A percentile compares a stretch with the other conserved stretches of the same genome.
These are phyloP conservation scores for Trichopria drosophilae DNA, from an alignment of 2,888 invertebrate genomes.

Conservation along the genomic window DNA sequence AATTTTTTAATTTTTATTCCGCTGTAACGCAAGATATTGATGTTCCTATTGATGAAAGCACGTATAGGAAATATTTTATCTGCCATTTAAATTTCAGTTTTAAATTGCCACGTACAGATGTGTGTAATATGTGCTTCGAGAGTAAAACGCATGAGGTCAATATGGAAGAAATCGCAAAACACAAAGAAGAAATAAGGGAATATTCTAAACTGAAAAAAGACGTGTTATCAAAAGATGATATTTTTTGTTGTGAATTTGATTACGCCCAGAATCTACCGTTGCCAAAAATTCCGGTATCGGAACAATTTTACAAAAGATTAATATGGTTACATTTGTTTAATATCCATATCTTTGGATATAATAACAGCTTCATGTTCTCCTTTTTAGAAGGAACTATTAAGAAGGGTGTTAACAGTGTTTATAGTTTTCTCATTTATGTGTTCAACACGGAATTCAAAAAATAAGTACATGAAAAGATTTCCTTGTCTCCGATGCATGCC, in stretches of 20 bases:
- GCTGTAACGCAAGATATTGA: background rate
- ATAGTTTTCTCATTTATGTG: background rate
- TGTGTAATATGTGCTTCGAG: no score
- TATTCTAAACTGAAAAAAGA: background rate
- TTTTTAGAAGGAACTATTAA: constrained; percentile 1
- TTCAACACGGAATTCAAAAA: constrained; percentile 1
- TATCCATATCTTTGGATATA: background rate
- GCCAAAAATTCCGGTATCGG: background rate
- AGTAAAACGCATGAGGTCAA: no score
- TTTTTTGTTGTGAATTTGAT: background rate
- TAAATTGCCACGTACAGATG: background rate
- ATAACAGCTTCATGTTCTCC: constrained; percentile 4
- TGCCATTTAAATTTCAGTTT: no score
- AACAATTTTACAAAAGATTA: constrained; percentile 1
- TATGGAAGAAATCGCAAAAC: background rate
- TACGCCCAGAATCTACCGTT: background rate
- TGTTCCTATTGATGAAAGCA: background rate
- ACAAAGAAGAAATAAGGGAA: background rate
- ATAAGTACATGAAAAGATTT: background rate
- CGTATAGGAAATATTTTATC: background rate
- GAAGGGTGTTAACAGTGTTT: background rate
- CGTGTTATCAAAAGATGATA: background rate
- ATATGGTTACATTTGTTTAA: background rate
- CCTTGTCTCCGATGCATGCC: no score
- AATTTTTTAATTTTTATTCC: background rate